Conservation (phyloP, 1,140 invertebrate species). For the Drosophila willistoni region DNA sequence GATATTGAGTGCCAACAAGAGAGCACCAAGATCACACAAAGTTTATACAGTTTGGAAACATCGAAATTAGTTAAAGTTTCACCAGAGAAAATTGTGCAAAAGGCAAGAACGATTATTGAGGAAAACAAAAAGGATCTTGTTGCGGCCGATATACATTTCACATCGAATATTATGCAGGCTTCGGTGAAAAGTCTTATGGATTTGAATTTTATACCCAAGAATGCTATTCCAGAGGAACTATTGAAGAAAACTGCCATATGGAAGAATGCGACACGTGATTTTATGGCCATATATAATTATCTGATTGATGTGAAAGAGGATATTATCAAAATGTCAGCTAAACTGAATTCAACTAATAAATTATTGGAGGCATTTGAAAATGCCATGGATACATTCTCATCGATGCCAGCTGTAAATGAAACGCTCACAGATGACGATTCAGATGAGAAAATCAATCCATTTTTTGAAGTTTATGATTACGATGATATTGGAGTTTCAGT, state of each 20-base stretch:
- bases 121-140: conserved; percentile 69
- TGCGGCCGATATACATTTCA: conserved; percentile 84
- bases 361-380: conserved; percentile 84
- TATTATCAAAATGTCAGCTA: conserved; percentile 83
- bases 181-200: conserved; percentile 27
- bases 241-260: background rate
- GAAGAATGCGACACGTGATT: conserved; percentile 72
- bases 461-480: conserved; percentile 53
- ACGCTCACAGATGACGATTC: background rate
- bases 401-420: conserved; percentile 10
- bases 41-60: conserved; percentile 45
- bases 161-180: conserved; percentile 82
- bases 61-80: conserved; percentile 17
- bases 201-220: background rate
- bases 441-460: background rate
- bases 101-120: conserved; percentile 53
- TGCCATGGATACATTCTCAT: conserved; percentile 66
- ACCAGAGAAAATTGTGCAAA: conserved; percentile 41
- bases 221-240: background rate
- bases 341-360: conserved; percentile 85
- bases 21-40: conserved; percentile 36
- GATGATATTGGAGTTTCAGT: conserved; percentile 56
- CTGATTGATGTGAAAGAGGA: conserved; percentile 83
- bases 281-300: conserved; percentile 84
- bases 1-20: conserved; percentile 20